phyloP scores from a whole-genome alignment of 2,797 vertebrate genomes.

The Furcifer pardalis region DNA sequence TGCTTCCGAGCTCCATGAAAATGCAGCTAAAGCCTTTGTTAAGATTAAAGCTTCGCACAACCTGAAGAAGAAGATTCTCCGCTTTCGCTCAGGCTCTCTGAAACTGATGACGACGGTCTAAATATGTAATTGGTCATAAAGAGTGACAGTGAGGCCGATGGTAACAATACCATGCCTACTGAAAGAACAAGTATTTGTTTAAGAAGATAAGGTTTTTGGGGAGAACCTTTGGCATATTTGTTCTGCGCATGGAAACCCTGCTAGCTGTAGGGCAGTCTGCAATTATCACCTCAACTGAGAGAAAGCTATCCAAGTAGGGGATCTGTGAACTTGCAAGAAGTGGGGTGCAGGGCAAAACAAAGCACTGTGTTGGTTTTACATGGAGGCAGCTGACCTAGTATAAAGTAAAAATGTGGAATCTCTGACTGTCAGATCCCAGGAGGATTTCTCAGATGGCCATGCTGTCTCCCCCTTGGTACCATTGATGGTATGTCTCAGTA shows the following conservation, averaged over 20 bases:
- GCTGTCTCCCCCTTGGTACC: too few relatives aligned
- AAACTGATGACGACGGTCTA: slow-evolving; percentile 96
- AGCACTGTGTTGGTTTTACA: too few relatives aligned
- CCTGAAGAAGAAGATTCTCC: slow-evolving; percentile 95
- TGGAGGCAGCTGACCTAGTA: too few relatives aligned
- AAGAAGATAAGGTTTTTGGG: neutral
- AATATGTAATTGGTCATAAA: neutral
- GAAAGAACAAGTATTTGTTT: slow-evolving; percentile 40
- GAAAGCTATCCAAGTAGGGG: neutral
- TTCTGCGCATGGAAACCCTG: neutral
- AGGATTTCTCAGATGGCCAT: too few relatives aligned
- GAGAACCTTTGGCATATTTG: neutral
- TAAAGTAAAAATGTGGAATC: too few relatives aligned
- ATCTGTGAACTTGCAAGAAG: neutral
- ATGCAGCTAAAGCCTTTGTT: slow-evolving; percentile 85
- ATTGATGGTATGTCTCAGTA: too few relatives aligned
- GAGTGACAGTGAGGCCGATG: neutral
- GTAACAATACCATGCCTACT: slow-evolving; percentile 46
- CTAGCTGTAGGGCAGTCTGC: neutral
- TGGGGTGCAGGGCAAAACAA: neutral
- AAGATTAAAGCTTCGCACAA: slow-evolving; percentile 96
- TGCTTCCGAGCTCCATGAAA: slow-evolving; percentile 74
- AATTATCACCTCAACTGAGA: neutral
- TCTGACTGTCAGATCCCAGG: too few relatives aligned
- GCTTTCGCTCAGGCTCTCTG: slow-evolving; percentile 91